Base-by-base conservation (phyloP, 2,113 vertebrate genomes). In the Dipodomys merriami region DNA sequence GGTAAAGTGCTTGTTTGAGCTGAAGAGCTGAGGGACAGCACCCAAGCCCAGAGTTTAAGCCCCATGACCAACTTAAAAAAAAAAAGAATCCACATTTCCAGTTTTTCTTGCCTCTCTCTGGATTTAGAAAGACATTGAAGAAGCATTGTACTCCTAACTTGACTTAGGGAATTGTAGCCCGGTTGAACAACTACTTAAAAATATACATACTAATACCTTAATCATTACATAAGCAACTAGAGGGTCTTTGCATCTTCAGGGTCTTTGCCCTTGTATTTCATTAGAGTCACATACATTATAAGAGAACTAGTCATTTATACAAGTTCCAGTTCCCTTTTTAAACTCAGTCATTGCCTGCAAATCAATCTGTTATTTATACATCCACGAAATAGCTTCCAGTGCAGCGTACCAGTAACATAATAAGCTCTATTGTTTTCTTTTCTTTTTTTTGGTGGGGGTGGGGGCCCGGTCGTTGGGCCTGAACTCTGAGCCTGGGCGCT, bases 281-380 rank as follows among this genome's bases (percentile, higher is more conserved):
- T 78, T 82, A 79, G 60, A 91, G 16, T 60, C 44, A 89, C 29
- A 67, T 76, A 74, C 4, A 9, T 87, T 90, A 62, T 73, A 68
- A 83, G 68, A 92, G 91, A 74, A 83, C 65, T 71, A 67, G 39
- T 35, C n/a, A 79, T 60, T 76, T 85, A 77, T 74, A 49, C 49
- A 49, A 49, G 8, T 49, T 49, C 49, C 16, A 73, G 44, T 86
- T 35, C 68, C 79, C 80, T 94, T 83, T 80, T 74, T 22, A 82
- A 87, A 91, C 57, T 91, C 35, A 86, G 11, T 39, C 16, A 60
- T 72, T 82, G 67, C n/a, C 15, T 91, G 5, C 83, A 86, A 86
- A 68, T 35, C 68, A 90, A 76, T 27, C 39, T 73, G 60, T 76
- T 94, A 64, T 84, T 88, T 82, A 72, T 91, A 80, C 12, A 93